Evolutionary conservation across 2,113 vertebrate species (phyloP), one percentile per base, ranked within the genome.

Genomic region (Scalopus aquaticus): DNA sequence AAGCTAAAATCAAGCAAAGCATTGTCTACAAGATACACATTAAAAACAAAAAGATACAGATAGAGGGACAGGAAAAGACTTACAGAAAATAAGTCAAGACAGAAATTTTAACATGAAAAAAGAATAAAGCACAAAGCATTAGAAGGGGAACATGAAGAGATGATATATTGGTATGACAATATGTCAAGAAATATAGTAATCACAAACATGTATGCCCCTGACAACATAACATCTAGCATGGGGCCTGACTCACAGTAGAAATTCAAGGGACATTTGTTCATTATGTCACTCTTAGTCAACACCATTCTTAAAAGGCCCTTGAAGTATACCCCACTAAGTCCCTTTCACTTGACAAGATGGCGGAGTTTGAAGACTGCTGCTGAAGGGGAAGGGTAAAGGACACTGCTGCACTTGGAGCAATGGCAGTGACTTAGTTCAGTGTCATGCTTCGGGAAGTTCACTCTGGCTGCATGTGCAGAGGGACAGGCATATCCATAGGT

Each of bases 31-130:
- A 56, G 39, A 46, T 42, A 65, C 3, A 62, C 37, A 76, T 42
- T 77, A 56, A 77, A 88, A 88, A 80, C 17, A 60, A 82, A 92
- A 92, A 56, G 3, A 9, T 85, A n/a, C 20, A 80, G 20, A 91
- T 79, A 90, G 32, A 24, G 39, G 58, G 44, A 46, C 20, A 67
- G 46, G 60, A 76, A 90, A 92, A 83, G 10, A 51, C 54, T 73
- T 76, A 64, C 26, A 17, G 69, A 56, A 88, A 85, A 35, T 62
- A 49, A 93, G 32, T 64, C 17, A 58, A 30, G 28, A 37, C 32
- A 83, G 64, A 70, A 54, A 74, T 64, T 86, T 35, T 65, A 88
- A 44, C 49, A 60, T 72, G 39, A 95, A 78, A 95, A 82, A 78
- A 85, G 56, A 39, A 32, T 82, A 83, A 95, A 58, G 32, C 37